These are phyloP conservation scores for Columba guinea DNA, from an alignment of 2,797 vertebrate species.

Conservation along the genomic window DNA sequence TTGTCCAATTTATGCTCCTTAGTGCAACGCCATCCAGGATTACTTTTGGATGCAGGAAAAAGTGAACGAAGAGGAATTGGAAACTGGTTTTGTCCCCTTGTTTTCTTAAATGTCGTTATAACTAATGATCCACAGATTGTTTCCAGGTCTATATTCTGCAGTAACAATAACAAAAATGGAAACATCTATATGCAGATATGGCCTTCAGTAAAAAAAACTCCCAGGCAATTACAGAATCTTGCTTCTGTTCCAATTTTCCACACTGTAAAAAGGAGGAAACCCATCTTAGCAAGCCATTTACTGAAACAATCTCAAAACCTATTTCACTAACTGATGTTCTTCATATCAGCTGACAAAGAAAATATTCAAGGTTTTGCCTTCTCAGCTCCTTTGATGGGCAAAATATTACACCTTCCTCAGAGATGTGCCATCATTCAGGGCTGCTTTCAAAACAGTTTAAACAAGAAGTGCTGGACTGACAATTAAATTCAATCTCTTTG, in stretches of 20 bases:
- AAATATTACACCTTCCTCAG: conserved; percentile 28
- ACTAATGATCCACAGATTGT: background rate
- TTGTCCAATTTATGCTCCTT: background rate
- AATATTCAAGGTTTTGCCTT: conserved; percentile 17
- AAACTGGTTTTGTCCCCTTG: background rate
- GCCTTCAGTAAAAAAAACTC: background rate
- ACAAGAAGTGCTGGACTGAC: background rate
- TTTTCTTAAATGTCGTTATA: background rate
- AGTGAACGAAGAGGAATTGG: background rate
- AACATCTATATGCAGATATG: background rate
- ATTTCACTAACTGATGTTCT: conserved; percentile 27
- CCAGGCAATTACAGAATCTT: background rate
- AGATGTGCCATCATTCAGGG: background rate
- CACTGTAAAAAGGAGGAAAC: background rate
- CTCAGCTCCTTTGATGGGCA: background rate
- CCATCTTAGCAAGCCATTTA: background rate
- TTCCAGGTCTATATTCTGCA: background rate
- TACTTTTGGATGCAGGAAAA: background rate
- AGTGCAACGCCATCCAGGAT: background rate
- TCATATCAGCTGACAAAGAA: conserved; percentile 7
- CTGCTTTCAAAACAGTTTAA: background rate
- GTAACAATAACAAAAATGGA: background rate
- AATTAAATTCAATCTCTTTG: background rate
- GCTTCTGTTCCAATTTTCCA: background rate
- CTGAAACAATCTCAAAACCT: conserved; percentile 8